These are phyloP conservation scores for Ursus arctos DNA, from an alignment of 2,113 vertebrate genomes.

Conservation along the genomic window DNA sequence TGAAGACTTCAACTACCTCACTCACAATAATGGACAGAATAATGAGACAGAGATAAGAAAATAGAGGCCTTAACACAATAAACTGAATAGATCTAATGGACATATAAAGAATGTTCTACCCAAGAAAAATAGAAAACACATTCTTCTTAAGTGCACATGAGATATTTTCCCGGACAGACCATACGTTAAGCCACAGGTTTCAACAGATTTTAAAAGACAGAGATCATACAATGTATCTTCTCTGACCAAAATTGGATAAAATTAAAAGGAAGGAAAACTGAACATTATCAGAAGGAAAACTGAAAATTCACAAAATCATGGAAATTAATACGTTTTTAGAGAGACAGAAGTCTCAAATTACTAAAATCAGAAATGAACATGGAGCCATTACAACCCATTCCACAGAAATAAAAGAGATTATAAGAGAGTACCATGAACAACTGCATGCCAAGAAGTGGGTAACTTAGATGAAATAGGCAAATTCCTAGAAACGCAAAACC, in stretches of 20 bases:
- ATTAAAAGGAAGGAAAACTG: background rate
- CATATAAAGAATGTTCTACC: background rate
- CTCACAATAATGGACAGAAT: background rate
- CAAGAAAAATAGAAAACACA: background rate
- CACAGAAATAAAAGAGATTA: background rate
- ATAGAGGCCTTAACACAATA: background rate
- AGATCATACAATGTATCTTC: background rate
- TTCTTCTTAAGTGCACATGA: background rate
- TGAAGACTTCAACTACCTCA: background rate
- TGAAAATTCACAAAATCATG: background rate
- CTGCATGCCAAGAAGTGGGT: background rate
- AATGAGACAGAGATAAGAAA: background rate
- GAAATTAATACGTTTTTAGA: background rate
- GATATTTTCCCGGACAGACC: background rate
- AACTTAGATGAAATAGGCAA: too few species aligned
- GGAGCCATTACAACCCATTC: background rate
- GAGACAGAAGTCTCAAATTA: background rate
- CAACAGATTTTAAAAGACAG: background rate
- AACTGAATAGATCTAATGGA: background rate
- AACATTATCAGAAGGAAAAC: background rate
- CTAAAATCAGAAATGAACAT: background rate
- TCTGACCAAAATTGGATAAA: background rate
- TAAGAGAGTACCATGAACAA: background rate
- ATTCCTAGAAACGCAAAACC: background rate
- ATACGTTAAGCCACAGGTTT: background rate